These are phyloP conservation scores for Archaeoteleia sp. DNA, from an alignment of 2,888 invertebrate genomes.

Conservation along the genomic window DNA sequence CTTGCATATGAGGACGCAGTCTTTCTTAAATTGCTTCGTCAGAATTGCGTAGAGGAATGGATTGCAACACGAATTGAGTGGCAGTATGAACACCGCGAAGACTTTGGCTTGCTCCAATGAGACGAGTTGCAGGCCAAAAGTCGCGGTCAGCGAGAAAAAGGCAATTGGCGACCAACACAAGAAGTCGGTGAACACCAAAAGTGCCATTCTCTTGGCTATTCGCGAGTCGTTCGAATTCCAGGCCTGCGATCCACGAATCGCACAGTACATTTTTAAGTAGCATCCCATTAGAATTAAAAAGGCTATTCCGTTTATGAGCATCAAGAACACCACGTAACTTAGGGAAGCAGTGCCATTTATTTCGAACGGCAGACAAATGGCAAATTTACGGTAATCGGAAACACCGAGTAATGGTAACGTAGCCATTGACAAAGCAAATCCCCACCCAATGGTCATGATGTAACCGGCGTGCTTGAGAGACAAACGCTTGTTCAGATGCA, in stretches of 20 bases:
- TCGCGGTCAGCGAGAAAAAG: slow-evolving; percentile 94
- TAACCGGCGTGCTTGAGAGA: slow-evolving; percentile 92
- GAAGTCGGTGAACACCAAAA: slow-evolving; percentile 97
- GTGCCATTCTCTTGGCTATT: slow-evolving; percentile 96
- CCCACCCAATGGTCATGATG: slow-evolving; percentile 96
- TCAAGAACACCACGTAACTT: slow-evolving; percentile 91
- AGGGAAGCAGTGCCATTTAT: slow-evolving; percentile 86
- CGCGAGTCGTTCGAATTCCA: slow-evolving; percentile 98
- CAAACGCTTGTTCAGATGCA: slow-evolving; percentile 96
- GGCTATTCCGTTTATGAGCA: slow-evolving; percentile 94
- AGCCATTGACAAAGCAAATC: slow-evolving; percentile 90
- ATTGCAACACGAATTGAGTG: slow-evolving; percentile 97
- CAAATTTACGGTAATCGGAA: slow-evolving; percentile 96
- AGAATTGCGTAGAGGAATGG: slow-evolving; percentile 98
- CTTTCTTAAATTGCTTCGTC: slow-evolving; percentile 98
- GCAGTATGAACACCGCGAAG: slow-evolving; percentile 96
- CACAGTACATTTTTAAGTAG: slow-evolving; percentile 98
- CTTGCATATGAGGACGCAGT: slow-evolving; percentile 96
- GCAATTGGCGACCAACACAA: slow-evolving; percentile 99
- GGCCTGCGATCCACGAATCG: slow-evolving; percentile 96
- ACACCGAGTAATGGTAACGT: slow-evolving; percentile 91
- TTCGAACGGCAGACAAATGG: slow-evolving; percentile 97
- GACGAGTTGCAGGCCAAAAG: slow-evolving; percentile 92
- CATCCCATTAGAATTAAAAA: slow-evolving; percentile 96
- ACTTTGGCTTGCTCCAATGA: slow-evolving; percentile 96